Base-by-base conservation (phyloP, 2,888 invertebrate genomes). In the Elmis aenea region DNA sequence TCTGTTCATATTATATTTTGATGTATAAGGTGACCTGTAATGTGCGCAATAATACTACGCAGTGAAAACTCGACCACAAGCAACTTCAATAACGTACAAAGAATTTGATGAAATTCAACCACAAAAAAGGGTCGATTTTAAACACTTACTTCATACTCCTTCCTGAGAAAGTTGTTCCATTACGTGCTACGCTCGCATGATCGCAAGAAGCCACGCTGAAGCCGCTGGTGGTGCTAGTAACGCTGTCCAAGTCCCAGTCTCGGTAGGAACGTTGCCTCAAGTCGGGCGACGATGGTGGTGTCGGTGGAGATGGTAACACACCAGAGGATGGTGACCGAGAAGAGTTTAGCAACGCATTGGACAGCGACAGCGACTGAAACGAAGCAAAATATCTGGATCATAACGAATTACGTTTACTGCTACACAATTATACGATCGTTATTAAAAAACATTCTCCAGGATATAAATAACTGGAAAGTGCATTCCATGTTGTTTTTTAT, bases 121-220 rank as follows among this genome's bases (percentile, higher is more conserved):
- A n/a, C n/a, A n/a, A n/a, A n/a, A n/a, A n/a, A n/a, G n/a, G 9
- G n/a, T 10, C 21, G n/a, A 8, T 6, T 13, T 6, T 20, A 24
- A 52, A n/a, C n/a, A n/a, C 58, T 55, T 57, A 67, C 64, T 64
- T 66, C 65, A 66, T 67, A 38, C 66, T 67, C 45, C 66, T 59
- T 33, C 74, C 75, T 13, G 74, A 74, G 64, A 73, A 75, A 25
- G 75, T 75, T 35, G 75, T 75, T 26, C 75, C 75, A 55, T 75
- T 75, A 42, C 77, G 77, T 42, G 86, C 86, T 44, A 87, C 84
- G 66, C 83, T 84, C 14, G 85, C 85, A 61, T 88, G 87, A 63
- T 88, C 87, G 57, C 87, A 82, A 9, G 86, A 83, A 45, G 84
- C 83, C 40, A 85, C 85, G 52, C 85, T 85, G 46, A 79, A 79